phyloP scores from a whole-genome alignment of 2,113 vertebrate genomes.

The Syngnathus typhle region DNA sequence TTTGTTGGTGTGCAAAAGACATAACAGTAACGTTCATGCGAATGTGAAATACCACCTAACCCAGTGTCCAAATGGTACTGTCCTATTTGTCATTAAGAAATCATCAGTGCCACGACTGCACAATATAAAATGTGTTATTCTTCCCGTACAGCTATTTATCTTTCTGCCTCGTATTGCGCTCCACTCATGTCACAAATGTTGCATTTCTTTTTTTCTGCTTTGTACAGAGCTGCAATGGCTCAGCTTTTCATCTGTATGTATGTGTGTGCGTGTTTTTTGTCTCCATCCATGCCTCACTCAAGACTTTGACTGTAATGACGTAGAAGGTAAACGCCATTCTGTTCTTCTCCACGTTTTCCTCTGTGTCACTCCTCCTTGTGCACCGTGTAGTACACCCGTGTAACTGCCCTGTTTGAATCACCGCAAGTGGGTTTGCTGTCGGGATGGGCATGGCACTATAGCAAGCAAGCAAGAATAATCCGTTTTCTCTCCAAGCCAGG shows the following conservation, averaged over 20 bases:
- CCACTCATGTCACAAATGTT: constrained; percentile 34
- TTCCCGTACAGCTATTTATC: not conserved
- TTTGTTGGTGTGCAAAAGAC: not conserved
- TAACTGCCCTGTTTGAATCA: constrained; percentile 45
- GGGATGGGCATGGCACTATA: not conserved
- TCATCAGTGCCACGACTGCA: not conserved
- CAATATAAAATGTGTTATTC: not conserved
- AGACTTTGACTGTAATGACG: constrained; percentile 72
- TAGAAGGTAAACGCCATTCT: constrained; percentile 70
- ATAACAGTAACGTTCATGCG: not conserved
- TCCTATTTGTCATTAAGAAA: not conserved
- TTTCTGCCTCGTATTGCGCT: not conserved
- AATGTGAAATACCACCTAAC: not conserved
- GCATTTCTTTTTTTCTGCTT: constrained; percentile 34
- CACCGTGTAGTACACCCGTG: constrained; percentile 9
- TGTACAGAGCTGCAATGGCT: constrained; percentile 32
- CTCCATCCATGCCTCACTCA: constrained; percentile 72
- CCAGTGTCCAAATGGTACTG: not conserved
- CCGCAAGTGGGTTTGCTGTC: not conserved
- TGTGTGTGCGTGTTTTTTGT: constrained; percentile 63
- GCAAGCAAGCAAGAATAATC: not conserved
- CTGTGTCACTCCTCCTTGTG: constrained; percentile 26
- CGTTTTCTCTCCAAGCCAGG: not conserved
- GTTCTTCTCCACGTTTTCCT: constrained; percentile 48
- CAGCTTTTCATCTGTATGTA: constrained; percentile 53